Evolutionary conservation across 2,113 vertebrate genomes (phyloP).

Genomic region (Varanus komodoensis): DNA sequence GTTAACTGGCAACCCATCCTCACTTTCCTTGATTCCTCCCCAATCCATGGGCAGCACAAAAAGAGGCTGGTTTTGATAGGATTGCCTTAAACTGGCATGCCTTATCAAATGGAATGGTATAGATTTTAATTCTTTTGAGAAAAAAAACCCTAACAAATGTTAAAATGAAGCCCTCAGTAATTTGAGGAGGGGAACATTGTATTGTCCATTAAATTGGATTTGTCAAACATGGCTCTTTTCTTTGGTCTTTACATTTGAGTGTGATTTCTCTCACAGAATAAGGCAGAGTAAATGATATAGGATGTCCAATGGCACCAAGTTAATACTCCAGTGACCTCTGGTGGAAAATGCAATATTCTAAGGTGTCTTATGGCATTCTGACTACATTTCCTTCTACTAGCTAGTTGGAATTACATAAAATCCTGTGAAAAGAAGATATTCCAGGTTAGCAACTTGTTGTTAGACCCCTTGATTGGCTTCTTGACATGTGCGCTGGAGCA

Average conservation of each 20-base stretch:
- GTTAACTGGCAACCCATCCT: neutral
- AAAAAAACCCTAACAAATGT: neutral
- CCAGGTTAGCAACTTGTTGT: neutral
- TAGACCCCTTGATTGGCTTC: neutral
- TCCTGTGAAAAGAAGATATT: neutral
- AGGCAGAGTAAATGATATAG: neutral
- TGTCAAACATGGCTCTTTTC: neutral
- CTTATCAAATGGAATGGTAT: neutral
- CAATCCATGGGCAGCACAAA: neutral
- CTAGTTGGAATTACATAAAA: neutral
- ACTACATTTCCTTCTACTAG: neutral
- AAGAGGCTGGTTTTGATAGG: neutral
- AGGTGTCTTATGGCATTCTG: neutral
- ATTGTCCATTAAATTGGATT: neutral
- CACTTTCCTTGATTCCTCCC: neutral
- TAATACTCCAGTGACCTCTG: constrained; percentile 76
- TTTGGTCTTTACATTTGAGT: neutral
- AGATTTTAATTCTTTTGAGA: neutral
- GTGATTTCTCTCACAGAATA: neutral
- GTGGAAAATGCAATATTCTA: constrained; percentile 57
- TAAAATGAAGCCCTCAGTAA: neutral
- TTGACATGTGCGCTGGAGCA: neutral
- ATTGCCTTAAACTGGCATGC: neutral
- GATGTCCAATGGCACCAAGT: constrained; percentile 4
- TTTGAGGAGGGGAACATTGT: neutral